phyloP scores from a whole-genome alignment of 1,140 invertebrate species.

The Macrobrachium nipponense region DNA sequence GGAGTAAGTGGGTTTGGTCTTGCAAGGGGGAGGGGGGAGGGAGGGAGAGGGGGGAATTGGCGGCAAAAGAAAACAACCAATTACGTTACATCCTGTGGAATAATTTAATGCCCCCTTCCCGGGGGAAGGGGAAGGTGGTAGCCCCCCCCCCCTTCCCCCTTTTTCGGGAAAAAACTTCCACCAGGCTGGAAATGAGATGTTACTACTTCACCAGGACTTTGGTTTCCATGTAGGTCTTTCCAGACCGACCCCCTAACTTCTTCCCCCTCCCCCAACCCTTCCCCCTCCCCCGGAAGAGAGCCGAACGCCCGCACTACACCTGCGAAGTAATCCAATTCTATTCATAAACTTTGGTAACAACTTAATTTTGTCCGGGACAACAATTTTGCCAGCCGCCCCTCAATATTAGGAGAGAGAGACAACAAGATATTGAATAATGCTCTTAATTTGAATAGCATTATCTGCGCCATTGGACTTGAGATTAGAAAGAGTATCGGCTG shows the following conservation, averaged over 20 bases:
- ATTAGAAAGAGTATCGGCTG: too few species aligned
- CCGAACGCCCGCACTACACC: not conserved
- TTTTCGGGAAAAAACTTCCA: too few species aligned
- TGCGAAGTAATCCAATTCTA: constrained; percentile 41
- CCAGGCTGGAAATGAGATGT: constrained; percentile 24
- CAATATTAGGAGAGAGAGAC: constrained; percentile 37
- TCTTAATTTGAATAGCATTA: constrained; percentile 46
- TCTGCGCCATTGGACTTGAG: not conserved
- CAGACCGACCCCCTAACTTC: not conserved
- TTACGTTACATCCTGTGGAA: not conserved
- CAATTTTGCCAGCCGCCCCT: constrained; percentile 37
- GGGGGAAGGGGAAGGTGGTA: not conserved
- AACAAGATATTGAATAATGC: constrained; percentile 54
- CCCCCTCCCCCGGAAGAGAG: not conserved
- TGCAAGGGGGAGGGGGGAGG: too few species aligned
- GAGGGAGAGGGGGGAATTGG: too few species aligned
- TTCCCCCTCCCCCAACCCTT: not conserved
- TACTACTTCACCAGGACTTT: not conserved
- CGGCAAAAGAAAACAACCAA: too few species aligned
- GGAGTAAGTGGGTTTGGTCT: too few species aligned
- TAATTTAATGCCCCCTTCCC: not conserved
- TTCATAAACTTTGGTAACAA: constrained; percentile 40
- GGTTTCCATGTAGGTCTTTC: too few species aligned
- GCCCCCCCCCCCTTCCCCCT: not conserved
- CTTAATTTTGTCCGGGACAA: constrained; percentile 29